Evolutionary conservation across 2,797 vertebrate genomes (phyloP).

Genomic region (Sphenopsis melanotis): DNA sequence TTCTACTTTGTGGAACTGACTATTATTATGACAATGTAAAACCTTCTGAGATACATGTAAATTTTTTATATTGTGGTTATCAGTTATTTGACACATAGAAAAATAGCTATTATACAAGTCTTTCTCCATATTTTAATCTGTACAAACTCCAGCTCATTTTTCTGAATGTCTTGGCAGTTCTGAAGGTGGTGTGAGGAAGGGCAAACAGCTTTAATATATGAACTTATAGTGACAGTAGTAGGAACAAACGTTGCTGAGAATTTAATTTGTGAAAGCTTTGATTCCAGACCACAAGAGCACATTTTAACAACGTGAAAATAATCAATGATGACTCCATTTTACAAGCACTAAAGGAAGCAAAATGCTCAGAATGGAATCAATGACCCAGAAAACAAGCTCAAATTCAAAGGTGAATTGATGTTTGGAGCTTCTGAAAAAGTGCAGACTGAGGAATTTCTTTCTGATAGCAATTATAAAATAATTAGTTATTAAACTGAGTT

Average conservation of each 20-base stretch:
- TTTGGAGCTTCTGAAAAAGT: background rate
- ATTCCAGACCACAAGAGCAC: background rate
- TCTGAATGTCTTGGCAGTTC: background rate
- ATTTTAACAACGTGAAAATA: constrained; percentile 28
- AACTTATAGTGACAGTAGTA: background rate
- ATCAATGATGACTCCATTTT: constrained; percentile 31
- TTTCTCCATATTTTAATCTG: background rate
- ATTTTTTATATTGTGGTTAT: background rate
- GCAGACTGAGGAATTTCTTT: background rate
- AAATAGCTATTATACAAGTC: background rate
- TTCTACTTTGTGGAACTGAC: background rate
- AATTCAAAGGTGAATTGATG: background rate
- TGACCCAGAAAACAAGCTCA: constrained; percentile 45
- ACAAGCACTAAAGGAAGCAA: constrained; percentile 11
- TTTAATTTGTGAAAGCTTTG: constrained; percentile 16
- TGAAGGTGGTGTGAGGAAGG: background rate
- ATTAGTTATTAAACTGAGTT: background rate
- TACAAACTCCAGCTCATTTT: background rate
- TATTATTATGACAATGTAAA: background rate
- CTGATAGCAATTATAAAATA: background rate
- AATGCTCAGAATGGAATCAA: background rate
- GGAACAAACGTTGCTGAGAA: background rate
- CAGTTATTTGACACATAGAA: background rate
- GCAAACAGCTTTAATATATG: background rate
- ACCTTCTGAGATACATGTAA: background rate